A percentile compares a stretch with the other conserved stretches of the same genome.
phyloP scores from a whole-genome alignment of 2,888 invertebrate genomes.

The Amphipoea oculea region DNA sequence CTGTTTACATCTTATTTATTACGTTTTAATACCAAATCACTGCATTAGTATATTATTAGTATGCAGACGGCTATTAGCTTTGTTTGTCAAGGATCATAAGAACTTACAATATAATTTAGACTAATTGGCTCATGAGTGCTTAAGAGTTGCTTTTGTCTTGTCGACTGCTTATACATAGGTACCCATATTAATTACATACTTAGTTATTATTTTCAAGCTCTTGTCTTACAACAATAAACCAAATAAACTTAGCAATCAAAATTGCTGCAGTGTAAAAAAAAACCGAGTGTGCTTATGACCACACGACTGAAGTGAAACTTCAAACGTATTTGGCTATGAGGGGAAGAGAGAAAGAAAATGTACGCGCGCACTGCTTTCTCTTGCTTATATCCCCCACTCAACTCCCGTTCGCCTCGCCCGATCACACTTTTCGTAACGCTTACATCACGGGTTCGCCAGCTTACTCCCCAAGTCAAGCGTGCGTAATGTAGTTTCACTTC shows the following conservation, averaged over 20 bases:
- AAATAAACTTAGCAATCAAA: background rate
- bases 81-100: slow-evolving; percentile 52
- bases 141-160: slow-evolving; percentile 3
- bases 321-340: too few relatives aligned
- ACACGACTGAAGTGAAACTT: too few relatives aligned
- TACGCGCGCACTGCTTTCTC: too few relatives aligned
- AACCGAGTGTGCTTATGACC: too few relatives aligned
- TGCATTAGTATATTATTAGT: slow-evolving; percentile 35
- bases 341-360: too few relatives aligned
- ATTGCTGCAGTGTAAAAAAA: background rate
- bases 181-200: background rate
- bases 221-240: background rate
- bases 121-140: slow-evolving; percentile 47
- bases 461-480: too few relatives aligned
- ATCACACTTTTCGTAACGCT: too few relatives aligned
- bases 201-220: slow-evolving; percentile 1
- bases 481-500: too few relatives aligned
- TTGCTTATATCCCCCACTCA: too few relatives aligned
- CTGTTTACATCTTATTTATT: slow-evolving; percentile 66
- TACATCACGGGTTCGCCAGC: too few relatives aligned
- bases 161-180: background rate
- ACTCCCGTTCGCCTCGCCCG: too few relatives aligned
- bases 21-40: slow-evolving; percentile 65
- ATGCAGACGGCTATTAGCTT: slow-evolving; percentile 50
- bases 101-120: slow-evolving; percentile 51